Evolutionary conservation across 2,797 vertebrate species (phyloP).

Genomic region (Hydrolagus colliei): DNA sequence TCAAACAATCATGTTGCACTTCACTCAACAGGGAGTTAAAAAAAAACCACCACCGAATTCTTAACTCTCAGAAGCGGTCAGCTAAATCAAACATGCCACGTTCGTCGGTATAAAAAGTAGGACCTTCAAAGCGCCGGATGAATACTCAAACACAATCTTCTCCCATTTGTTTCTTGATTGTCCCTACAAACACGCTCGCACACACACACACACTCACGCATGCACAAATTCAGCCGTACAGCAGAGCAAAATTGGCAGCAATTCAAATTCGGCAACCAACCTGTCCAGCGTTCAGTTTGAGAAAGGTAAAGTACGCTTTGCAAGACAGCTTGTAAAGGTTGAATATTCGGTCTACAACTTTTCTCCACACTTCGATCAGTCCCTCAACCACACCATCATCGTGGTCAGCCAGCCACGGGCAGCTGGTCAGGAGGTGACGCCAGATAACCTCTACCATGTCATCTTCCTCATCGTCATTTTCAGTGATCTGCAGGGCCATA

Average conservation of each 20-base stretch:
- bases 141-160: not conserved
- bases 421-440: slow-evolving; percentile 78
- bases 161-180: not conserved
- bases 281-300: slow-evolving; percentile 93
- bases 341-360: slow-evolving; percentile 89
- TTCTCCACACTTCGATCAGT: slow-evolving; percentile 86
- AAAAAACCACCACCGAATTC: too few relatives aligned
- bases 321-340: slow-evolving; percentile 92
- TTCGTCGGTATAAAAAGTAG: too few relatives aligned
- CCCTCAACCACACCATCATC: slow-evolving; percentile 80
- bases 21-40: not conserved
- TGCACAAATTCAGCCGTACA: not conserved
- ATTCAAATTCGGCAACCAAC: slow-evolving; percentile 48
- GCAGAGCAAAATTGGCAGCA: not conserved
- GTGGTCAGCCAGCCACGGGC: slow-evolving; percentile 84
- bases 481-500: slow-evolving; percentile 81
- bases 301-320: slow-evolving; percentile 93
- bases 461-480: slow-evolving; percentile 83
- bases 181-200: not conserved
- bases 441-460: slow-evolving; percentile 96
- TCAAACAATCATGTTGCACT: not conserved
- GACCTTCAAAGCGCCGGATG: too few relatives aligned
- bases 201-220: not conserved
- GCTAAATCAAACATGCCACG: too few relatives aligned
- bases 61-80: too few relatives aligned